A percentile compares a stretch with the other conserved stretches of the same genome.
These are phyloP conservation scores for Pterocles orientalis DNA, from an alignment of 2,113 vertebrate genomes.

Conservation along the genomic window DNA sequence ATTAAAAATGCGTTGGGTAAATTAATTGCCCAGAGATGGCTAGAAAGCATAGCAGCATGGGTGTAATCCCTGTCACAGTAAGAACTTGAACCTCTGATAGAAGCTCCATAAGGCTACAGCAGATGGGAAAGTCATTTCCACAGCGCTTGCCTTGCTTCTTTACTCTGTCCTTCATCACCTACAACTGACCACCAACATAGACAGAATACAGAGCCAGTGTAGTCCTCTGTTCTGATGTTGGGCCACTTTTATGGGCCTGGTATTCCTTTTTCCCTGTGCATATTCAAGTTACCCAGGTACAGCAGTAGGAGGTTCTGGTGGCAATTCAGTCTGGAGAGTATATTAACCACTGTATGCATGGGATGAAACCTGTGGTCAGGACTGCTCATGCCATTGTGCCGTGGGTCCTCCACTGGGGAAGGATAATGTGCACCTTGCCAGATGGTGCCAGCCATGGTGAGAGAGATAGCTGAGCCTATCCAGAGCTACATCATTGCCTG, in stretches of 20 bases:
- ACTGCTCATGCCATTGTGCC: not conserved
- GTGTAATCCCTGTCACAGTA: not conserved
- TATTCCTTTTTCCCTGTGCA: not conserved
- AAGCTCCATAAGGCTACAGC: not conserved
- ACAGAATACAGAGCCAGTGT: not conserved
- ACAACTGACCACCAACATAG: not conserved
- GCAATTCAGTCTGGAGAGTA: not conserved
- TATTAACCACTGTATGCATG: not conserved
- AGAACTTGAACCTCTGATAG: not conserved
- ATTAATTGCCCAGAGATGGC: not conserved
- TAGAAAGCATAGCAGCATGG: not conserved
- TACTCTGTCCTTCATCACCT: not conserved
- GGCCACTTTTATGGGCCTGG: not conserved
- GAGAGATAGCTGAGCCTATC: not conserved
- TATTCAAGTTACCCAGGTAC: not conserved
- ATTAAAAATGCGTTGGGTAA: not conserved
- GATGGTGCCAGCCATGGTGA: not conserved
- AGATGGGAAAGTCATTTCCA: not conserved
- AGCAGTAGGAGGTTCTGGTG: not conserved
- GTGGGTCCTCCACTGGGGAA: not conserved
- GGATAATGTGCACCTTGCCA: not conserved
- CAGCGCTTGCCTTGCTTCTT: not conserved
- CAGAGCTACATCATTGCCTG: not conserved
- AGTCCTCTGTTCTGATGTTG: not conserved
- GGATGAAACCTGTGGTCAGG: not conserved